Base-by-base conservation (phyloP, 2,888 invertebrate species). In the Agrotis puta region DNA sequence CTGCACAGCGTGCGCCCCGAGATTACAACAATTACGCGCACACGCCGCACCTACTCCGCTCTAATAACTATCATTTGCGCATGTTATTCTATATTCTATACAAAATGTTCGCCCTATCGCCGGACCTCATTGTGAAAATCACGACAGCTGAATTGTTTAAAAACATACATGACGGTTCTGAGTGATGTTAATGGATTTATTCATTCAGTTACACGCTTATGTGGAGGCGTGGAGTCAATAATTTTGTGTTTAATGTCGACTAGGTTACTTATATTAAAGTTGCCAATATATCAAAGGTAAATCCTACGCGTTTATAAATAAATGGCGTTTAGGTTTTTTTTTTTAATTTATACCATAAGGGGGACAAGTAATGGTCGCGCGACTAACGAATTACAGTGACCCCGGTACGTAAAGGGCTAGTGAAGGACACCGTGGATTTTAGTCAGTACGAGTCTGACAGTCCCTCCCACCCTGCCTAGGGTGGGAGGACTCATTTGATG, bases 11-110 rank as follows among this genome's bases (percentile, higher is more conserved):
- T 86, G 89, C 88, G 87, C 86, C 76, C 87, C 82, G 86, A 92
- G 93, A 96, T 95, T 94, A 96, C 92, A 95, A 95, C 94, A 94
- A 95, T 96, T 95, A 96, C 91, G 91, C 81, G 88, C 87, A 92
- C 95, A 93, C 94, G 94, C 91, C 91, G 88, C 91, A 87, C 92
- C 92, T 90, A 88, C 90, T 85, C 87, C 88, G 86, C 88, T 88
- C 88, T 95, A 95, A 95, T 94, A 93, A 95, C 95, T 95, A 93
- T 95, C 92, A 95, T 96, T 96, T 95, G 93, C 94, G 88, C 93
- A 91, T 94, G 94, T 95, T 94, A 94, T 94, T 94, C 93, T 94
- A 92, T 94, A 92, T 92, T 90, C 92, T 87, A 91, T 91, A 92
- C 92, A 92, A 94, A 94, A 93, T 89, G 91, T 85, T 89, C 89